Conservation (phyloP, 1,140 invertebrate species). For the Holotrichia oblita region DNA sequence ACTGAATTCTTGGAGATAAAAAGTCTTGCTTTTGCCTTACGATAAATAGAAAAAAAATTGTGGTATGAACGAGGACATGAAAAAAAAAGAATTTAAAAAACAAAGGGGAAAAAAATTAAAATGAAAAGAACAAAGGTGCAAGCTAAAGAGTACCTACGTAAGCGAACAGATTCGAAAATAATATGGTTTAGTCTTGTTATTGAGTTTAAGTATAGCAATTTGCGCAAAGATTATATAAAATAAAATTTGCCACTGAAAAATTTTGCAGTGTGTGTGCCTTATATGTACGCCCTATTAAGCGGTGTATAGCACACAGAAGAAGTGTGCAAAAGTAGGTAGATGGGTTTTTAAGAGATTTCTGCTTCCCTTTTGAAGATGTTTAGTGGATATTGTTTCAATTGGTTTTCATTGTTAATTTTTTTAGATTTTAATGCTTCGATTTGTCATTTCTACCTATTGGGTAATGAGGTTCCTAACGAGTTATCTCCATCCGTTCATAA, state of each 20-base stretch:
- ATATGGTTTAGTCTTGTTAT: conserved; percentile 43
- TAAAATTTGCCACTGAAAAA: conserved; percentile 47
- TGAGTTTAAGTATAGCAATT: conserved; percentile 46
- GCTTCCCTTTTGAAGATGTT: background rate
- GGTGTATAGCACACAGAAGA: background rate
- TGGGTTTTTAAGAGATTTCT: background rate
- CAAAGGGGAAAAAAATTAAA: background rate
- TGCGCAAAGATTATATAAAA: conserved; percentile 44
- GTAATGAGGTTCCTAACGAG: too few species aligned
- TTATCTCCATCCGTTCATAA: too few species aligned
- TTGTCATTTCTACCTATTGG: background rate
- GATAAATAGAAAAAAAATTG: conserved; percentile 33
- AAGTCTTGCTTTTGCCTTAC: conserved; percentile 27
- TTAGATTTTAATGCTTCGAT: background rate
- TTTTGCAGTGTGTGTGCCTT: background rate
- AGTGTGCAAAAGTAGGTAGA: conserved; percentile 1
- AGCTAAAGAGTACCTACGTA: conserved; percentile 9
- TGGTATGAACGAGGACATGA: background rate
- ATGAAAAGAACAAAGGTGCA: background rate
- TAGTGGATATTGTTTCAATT: background rate
- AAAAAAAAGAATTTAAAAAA: conserved; percentile 17
- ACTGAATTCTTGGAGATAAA: conserved; percentile 42
- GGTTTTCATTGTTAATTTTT: too few species aligned
- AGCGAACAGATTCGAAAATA: conserved; percentile 43
- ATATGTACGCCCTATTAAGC: background rate